These are phyloP conservation scores for Pristionchus maxplancki DNA, from an alignment of 2,888 invertebrate species.

Conservation along the genomic window DNA sequence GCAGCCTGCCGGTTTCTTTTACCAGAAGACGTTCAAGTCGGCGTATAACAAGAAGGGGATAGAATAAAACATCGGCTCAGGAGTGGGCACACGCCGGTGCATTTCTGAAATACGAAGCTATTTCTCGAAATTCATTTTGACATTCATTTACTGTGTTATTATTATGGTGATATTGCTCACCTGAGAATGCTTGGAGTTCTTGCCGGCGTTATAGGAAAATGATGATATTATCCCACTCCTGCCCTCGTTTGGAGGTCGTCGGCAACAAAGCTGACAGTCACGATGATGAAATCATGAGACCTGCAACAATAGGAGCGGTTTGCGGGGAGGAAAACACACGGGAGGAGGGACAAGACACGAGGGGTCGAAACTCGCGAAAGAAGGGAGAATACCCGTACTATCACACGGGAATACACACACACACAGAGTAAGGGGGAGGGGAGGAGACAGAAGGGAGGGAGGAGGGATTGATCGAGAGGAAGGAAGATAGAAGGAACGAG, in stretches of 20 bases:
- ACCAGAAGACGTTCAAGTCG: constrained; percentile 4
- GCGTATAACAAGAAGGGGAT: neutral
- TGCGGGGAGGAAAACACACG: neutral
- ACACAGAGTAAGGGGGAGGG: neutral
- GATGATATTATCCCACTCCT: neutral
- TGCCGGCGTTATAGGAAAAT: neutral
- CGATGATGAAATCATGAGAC: constrained; percentile 26
- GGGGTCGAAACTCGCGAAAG: neutral
- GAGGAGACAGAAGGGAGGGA: neutral
- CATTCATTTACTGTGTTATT: neutral
- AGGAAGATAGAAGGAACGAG: constrained; percentile 27
- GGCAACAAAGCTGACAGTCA: neutral
- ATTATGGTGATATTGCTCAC: neutral
- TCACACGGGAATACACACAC: constrained; percentile 8
- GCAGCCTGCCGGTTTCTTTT: constrained; percentile 15
- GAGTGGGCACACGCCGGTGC: neutral
- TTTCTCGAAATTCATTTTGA: too few species aligned
- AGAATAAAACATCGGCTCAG: neutral
- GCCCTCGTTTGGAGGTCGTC: constrained; percentile 17
- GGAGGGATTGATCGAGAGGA: constrained; percentile 30
- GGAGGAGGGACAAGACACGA: neutral
- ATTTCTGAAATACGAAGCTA: neutral
- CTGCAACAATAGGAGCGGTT: neutral
- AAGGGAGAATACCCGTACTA: neutral
- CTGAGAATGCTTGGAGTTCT: neutral